phyloP scores from a whole-genome alignment of 1,140 invertebrate species.

The Psix sp. region DNA sequence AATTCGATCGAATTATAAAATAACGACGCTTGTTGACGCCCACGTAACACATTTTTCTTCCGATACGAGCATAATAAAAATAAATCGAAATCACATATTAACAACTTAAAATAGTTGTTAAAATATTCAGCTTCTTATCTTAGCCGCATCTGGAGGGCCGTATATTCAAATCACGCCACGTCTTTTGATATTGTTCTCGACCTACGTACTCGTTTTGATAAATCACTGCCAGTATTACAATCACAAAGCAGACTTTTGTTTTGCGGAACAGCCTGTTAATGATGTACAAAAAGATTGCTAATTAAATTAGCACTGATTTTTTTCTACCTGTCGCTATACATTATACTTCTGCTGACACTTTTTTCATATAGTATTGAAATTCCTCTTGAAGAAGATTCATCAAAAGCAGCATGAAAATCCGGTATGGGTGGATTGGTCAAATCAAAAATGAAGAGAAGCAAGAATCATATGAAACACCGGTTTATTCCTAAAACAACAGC shows the following conservation, averaged over 20 bases:
- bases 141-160: slow-evolving; percentile 22
- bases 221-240: slow-evolving; percentile 39
- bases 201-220: slow-evolving; percentile 54
- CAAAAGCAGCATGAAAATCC: slow-evolving; percentile 19
- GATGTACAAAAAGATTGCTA: slow-evolving; percentile 52
- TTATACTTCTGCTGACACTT: slow-evolving; percentile 51
- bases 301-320: slow-evolving; percentile 47
- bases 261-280: slow-evolving; percentile 40
- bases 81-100: slow-evolving; percentile 51
- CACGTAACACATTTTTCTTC: slow-evolving; percentile 39
- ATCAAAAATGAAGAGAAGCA: slow-evolving; percentile 9
- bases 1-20: slow-evolving; percentile 55
- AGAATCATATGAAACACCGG: too few species aligned
- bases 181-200: slow-evolving; percentile 54
- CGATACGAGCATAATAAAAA: slow-evolving; percentile 34
- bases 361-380: slow-evolving; percentile 40
- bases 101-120: slow-evolving; percentile 46
- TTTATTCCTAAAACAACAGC: slow-evolving; percentile 19
- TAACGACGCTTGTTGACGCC: slow-evolving; percentile 39
- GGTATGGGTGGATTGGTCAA: slow-evolving; percentile 19
- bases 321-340: slow-evolving; percentile 34
- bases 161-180: slow-evolving; percentile 52
- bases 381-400: slow-evolving; percentile 54
- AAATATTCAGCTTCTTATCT: slow-evolving; percentile 52
- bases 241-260: slow-evolving; percentile 22